Evolutionary conservation across 2,113 vertebrate genomes (phyloP).

Genomic region (Micronycteris hirsuta): DNA sequence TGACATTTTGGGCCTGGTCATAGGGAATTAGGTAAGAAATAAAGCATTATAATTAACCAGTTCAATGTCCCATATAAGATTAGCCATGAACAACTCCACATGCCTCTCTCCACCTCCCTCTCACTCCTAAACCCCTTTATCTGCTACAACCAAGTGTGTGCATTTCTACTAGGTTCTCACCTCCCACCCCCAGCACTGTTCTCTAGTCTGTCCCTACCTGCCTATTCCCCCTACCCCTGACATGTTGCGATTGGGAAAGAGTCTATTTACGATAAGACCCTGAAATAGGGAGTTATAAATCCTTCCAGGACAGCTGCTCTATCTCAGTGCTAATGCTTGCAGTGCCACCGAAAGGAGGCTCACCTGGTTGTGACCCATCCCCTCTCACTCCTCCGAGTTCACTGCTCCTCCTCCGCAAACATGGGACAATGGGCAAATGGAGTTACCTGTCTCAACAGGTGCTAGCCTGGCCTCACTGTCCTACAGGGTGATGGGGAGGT

Average conservation of each 20-base stretch:
- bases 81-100: not conserved
- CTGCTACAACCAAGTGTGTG: not conserved
- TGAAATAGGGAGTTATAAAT: constrained; percentile 69
- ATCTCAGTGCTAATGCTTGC: constrained; percentile 47
- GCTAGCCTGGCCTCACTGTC: constrained; percentile 64
- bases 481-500: constrained; percentile 68
- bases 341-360: constrained; percentile 37
- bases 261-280: constrained; percentile 43
- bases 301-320: constrained; percentile 25
- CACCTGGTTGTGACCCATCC: constrained; percentile 65
- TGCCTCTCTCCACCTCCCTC: not conserved
- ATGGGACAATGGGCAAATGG: constrained; percentile 62
- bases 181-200: not conserved
- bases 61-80: not conserved
- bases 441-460: constrained; percentile 73
- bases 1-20: not conserved
- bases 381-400: not conserved
- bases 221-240: not conserved
- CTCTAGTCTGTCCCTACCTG: not conserved
- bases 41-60: not conserved
- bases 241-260: constrained; percentile 31
- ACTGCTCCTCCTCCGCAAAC: constrained; percentile 68
- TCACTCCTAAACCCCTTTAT: not conserved
- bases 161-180: not conserved
- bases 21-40: not conserved